These are phyloP conservation scores for Eulemur rufifrons DNA, from an alignment of 2,113 vertebrate genomes.

Conservation along the genomic window DNA sequence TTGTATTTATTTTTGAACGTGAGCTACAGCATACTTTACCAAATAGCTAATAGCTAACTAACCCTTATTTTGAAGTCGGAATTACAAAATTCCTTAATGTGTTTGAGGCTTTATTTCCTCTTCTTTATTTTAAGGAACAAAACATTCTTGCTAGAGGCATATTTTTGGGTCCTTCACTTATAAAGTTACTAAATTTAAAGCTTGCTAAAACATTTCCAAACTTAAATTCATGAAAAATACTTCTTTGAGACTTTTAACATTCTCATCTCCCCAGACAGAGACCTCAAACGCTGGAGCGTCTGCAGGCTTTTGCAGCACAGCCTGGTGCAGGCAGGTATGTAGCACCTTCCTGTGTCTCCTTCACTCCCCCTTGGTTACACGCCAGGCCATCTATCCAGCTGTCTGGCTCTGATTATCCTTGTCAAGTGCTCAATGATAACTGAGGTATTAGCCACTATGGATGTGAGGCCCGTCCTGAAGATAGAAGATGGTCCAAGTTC, in stretches of 20 bases:
- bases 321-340: neutral
- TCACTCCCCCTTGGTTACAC: neutral
- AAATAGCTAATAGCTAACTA: neutral
- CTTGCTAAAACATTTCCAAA: neutral
- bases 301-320: neutral
- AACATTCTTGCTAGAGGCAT: neutral
- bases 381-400: neutral
- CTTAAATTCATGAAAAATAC: conserved; percentile 1
- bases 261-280: neutral
- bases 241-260: neutral
- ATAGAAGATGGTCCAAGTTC: neutral
- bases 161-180: neutral
- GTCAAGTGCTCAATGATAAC: neutral
- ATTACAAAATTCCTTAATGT: neutral
- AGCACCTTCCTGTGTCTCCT: no score
- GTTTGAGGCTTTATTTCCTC: neutral
- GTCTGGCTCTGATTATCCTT: neutral
- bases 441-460: neutral
- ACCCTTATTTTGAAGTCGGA: neutral
- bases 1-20: neutral
- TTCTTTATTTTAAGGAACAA: conserved; percentile 19
- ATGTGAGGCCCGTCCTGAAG: neutral
- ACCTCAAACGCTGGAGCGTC: neutral
- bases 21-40: neutral
- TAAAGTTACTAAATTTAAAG: conserved; percentile 27